These are phyloP conservation scores for Parasteatoda lunata DNA, from an alignment of 2,888 invertebrate species.

Conservation along the genomic window DNA sequence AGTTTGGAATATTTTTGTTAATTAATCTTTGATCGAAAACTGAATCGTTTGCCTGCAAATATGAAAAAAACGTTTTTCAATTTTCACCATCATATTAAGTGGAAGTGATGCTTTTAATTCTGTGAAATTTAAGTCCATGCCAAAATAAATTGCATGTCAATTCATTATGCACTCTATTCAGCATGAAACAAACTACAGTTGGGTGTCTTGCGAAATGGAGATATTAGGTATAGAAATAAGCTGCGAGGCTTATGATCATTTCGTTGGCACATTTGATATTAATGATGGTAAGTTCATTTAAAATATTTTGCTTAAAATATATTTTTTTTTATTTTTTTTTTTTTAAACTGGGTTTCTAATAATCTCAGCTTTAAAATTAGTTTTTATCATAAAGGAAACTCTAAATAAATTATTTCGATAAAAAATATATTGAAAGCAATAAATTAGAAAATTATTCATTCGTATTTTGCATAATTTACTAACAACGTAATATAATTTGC, in stretches of 20 bases:
- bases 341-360: not conserved
- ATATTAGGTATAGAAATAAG: slow-evolving; percentile 54
- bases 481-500: too few relatives aligned
- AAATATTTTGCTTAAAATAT: not conserved
- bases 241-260: slow-evolving; percentile 56
- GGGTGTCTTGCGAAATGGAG: slow-evolving; percentile 18
- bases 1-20: too few relatives aligned
- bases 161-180: slow-evolving; percentile 22
- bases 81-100: too few relatives aligned
- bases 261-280: slow-evolving; percentile 58
- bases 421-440: not conserved
- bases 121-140: too few relatives aligned
- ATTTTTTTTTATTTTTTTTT: too few relatives aligned
- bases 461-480: too few relatives aligned
- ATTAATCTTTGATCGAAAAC: too few relatives aligned
- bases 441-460: not conserved
- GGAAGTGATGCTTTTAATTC: too few relatives aligned
- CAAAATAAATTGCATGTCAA: not conserved
- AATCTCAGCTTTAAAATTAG: not conserved
- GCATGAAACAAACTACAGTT: slow-evolving; percentile 8
- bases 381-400: not conserved
- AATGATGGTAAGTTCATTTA: slow-evolving; percentile 45
- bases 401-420: not conserved
- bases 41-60: too few relatives aligned
- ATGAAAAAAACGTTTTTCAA: too few relatives aligned